Conservation (phyloP, 2,113 vertebrate species). For the mouse (Mus musculus) region GRCm39 chr12:109018501-109019000, state of each 20-base stretch:
- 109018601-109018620: neutral
- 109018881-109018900: constrained; percentile 87
- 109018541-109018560: constrained; percentile 15
- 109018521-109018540: neutral
- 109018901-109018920: constrained; percentile 87
- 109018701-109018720: neutral
- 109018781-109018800: constrained; percentile 91
- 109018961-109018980: constrained; percentile 47
- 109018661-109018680: constrained; percentile 17
- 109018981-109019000: neutral
- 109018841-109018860: neutral
- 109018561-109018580: neutral
- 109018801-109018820: constrained; percentile 85
- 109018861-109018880: constrained; percentile 40
- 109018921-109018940: constrained; percentile 84
- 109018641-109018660: neutral
- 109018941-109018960: constrained; percentile 84
- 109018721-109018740: neutral
- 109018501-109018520: neutral
- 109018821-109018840: constrained; percentile 40
- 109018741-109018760: constrained; percentile 86
- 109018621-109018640: neutral
- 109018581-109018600: neutral
- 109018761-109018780: constrained; percentile 92
- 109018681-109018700: neutral